Base-by-base conservation (phyloP, 2,113 vertebrate genomes). In the Xenus cinereus region DNA sequence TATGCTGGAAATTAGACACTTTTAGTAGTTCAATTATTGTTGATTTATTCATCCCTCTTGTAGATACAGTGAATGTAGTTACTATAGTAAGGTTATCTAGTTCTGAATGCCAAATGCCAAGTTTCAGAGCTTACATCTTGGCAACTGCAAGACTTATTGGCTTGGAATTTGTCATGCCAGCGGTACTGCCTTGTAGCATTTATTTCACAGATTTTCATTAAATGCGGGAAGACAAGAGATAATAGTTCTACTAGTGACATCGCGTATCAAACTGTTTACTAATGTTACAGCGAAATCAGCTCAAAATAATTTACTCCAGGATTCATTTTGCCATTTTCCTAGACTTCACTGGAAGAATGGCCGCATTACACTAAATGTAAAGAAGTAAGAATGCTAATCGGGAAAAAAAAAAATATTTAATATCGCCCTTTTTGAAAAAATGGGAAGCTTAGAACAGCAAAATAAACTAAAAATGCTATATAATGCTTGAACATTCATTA, bases 11-110 rank as follows among this genome's bases (percentile, higher is more conserved):
- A 98, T 98, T 90, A 97, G 97, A 96, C 92, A 97, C 81, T 96
- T 98, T 97, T 94, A 98, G 96, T 94, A 90, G 95, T 97, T 97
- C 96, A 93, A 95, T 97, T 97, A 96, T 95, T 96, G 96, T 96
- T 97, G 95, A 97, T 97, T 97, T 97, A 97, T 96, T 97, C 89
- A 80, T 95, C 54, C 46, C 41, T 78, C 90, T 95, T 96, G 86
- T 93, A 95, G 95, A 95, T 92, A 95, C 89, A 89, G 90, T 96
- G 91, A 96, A 89, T 87, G 93, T 92, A 96, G 96, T 95, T 91
- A 78, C 95, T 84, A 56, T 68, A 91, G 90, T 91, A 90, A 93
- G 86, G 67, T 90, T 97, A 96, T 95, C 81, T 95, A 96, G 76
- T 86, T 94, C 89, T 96, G 95, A 94, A 93, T 93, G 78, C 97